Percentiles rank a stretch among this genome's conserved stretches.
These are phyloP conservation scores for Delichon dasypus DNA, from an alignment of 2,797 vertebrate genomes.

Conservation along the genomic window DNA sequence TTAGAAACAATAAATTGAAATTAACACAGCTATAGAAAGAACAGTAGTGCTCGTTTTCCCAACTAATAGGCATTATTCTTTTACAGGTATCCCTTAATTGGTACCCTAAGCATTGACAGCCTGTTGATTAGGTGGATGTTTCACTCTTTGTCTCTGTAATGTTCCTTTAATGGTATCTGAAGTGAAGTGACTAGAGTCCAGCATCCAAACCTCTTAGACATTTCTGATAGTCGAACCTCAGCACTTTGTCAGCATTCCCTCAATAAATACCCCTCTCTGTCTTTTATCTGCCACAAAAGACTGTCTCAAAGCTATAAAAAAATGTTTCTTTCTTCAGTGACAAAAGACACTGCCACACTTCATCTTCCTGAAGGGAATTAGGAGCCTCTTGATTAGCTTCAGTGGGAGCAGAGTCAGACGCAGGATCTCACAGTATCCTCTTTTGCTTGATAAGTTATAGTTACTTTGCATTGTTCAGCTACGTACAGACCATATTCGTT, in stretches of 20 bases:
- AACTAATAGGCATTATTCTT: not conserved
- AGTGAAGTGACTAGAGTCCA: not conserved
- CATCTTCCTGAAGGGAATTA: not conserved
- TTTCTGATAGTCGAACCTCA: not conserved
- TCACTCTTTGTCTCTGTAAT: not conserved
- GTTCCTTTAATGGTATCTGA: not conserved
- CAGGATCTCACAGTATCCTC: not conserved
- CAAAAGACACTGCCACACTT: not conserved
- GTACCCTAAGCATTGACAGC: not conserved
- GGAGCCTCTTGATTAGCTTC: not conserved
- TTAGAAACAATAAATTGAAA: not conserved
- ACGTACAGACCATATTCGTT: not conserved
- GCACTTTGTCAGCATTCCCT: not conserved
- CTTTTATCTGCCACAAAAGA: not conserved
- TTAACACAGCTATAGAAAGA: not conserved
- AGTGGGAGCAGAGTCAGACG: not conserved
- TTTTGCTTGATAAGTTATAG: not conserved
- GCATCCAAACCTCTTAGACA: not conserved
- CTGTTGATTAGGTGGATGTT: not conserved
- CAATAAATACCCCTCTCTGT: not conserved
- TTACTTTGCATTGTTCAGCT: slow-evolving; percentile 40
- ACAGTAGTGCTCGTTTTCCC: not conserved
- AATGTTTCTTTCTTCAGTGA: not conserved
- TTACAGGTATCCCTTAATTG: not conserved
- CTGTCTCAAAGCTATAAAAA: not conserved